These are phyloP conservation scores for Hephaestus fuliginosus DNA, from an alignment of 2,797 vertebrate genomes.

Conservation along the genomic window DNA sequence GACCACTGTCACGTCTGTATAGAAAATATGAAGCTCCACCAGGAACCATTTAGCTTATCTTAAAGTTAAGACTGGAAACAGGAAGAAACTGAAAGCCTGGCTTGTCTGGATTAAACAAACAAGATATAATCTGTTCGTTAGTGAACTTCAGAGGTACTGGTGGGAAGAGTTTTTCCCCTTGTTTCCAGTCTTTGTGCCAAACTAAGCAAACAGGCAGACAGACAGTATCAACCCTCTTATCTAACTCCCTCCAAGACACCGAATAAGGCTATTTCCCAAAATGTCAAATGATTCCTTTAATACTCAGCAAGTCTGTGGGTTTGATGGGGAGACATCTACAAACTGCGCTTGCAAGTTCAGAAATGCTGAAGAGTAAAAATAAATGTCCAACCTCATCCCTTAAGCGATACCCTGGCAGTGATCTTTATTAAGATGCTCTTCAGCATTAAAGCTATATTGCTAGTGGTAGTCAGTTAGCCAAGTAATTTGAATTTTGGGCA, in stretches of 20 bases:
- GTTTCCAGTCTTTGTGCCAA: not conserved
- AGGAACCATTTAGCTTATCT: too few species aligned
- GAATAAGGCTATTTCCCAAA: slow-evolving; percentile 1
- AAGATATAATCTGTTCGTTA: not conserved
- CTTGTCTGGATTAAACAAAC: not conserved
- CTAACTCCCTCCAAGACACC: not conserved
- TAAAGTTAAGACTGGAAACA: not conserved
- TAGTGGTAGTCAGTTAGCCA: not conserved
- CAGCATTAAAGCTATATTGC: not conserved
- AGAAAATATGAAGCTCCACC: not conserved
- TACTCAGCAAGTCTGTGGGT: not conserved
- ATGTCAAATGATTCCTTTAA: slow-evolving; percentile 17
- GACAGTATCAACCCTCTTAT: not conserved
- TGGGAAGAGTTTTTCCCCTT: not conserved
- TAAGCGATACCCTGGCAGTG: not conserved
- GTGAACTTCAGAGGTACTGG: not conserved
- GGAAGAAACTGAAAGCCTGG: not conserved
- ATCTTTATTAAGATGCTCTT: slow-evolving; percentile 5
- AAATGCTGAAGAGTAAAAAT: not conserved
- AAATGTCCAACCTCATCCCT: not conserved
- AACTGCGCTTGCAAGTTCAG: slow-evolving; percentile 22
- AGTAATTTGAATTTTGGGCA: not conserved
- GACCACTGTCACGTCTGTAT: not conserved
- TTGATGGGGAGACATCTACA: not conserved
- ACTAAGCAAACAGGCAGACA: not conserved